These are phyloP conservation scores for Palaemon carinicauda DNA, from an alignment of 1,140 invertebrate species.

Conservation along the genomic window DNA sequence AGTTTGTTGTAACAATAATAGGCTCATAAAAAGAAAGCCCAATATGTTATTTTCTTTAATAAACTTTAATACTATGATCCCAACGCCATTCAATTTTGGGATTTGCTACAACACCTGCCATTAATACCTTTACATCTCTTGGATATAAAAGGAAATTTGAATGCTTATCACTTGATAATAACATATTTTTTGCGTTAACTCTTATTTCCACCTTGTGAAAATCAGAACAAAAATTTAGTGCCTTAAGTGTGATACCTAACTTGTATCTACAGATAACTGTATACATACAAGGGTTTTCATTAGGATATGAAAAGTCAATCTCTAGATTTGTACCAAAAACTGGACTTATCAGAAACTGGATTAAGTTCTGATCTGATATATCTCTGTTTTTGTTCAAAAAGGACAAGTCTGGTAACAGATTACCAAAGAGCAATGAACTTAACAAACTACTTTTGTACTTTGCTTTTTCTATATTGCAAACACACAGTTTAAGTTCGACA, in stretches of 20 bases:
- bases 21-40: too few species aligned
- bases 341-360: slow-evolving; percentile 19
- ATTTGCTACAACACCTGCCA: slow-evolving; percentile 30
- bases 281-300: slow-evolving; percentile 36
- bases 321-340: slow-evolving; percentile 4
- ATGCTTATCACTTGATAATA: slow-evolving; percentile 16
- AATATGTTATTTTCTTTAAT: neutral
- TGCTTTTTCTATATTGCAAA: slow-evolving; percentile 12
- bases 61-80: slow-evolving; percentile 30
- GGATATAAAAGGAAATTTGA: slow-evolving; percentile 9
- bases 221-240: slow-evolving; percentile 35
- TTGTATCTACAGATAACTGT: slow-evolving; percentile 40
- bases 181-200: slow-evolving; percentile 27
- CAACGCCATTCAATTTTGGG: slow-evolving; percentile 38
- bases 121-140: slow-evolving; percentile 37
- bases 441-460: slow-evolving; percentile 14
- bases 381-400: slow-evolving; percentile 17
- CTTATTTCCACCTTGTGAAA: slow-evolving; percentile 21
- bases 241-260: slow-evolving; percentile 25
- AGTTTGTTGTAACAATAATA: too few species aligned
- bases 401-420: slow-evolving; percentile 29
- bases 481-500: slow-evolving; percentile 52
- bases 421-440: slow-evolving; percentile 26
- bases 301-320: slow-evolving; percentile 34
- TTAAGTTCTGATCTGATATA: slow-evolving; percentile 6